phyloP scores from a whole-genome alignment of 2,113 vertebrate species.

The Chascanopsetta lugubris region DNA sequence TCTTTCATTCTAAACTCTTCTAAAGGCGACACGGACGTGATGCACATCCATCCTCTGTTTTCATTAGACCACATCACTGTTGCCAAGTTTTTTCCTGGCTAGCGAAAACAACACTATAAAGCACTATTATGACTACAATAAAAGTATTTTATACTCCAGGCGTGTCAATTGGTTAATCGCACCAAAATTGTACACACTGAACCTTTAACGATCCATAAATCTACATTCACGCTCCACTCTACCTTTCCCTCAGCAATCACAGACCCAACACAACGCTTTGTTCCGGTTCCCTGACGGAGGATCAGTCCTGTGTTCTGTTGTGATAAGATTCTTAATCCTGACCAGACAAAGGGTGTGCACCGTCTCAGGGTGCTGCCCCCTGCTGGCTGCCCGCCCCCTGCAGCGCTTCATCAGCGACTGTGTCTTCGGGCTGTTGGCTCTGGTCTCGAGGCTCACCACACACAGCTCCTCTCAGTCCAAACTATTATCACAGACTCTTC shows the following conservation, averaged over 20 bases:
- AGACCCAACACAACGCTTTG: slow-evolving; percentile 29
- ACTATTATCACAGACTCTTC: slow-evolving; percentile 60
- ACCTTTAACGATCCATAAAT: too few relatives aligned
- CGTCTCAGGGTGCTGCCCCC: slow-evolving; percentile 60
- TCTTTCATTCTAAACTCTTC: neutral
- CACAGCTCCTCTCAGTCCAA: slow-evolving; percentile 54
- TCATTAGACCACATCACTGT: too few relatives aligned
- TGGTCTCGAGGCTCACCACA: slow-evolving; percentile 62
- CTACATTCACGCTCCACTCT: neutral
- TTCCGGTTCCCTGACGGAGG: slow-evolving; percentile 38
- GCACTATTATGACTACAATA: too few relatives aligned
- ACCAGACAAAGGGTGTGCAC: slow-evolving; percentile 65
- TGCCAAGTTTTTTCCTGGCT: too few relatives aligned
- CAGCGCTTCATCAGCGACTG: slow-evolving; percentile 58
- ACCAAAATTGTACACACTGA: too few relatives aligned
- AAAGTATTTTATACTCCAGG: too few relatives aligned
- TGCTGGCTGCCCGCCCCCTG: too few relatives aligned
- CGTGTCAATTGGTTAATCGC: too few relatives aligned
- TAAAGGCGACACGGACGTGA: too few relatives aligned
- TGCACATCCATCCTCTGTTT: too few relatives aligned
- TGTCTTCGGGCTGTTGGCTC: slow-evolving; percentile 43
- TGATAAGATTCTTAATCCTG: slow-evolving; percentile 75
- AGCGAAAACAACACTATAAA: too few relatives aligned
- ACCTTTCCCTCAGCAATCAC: neutral
- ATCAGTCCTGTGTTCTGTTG: slow-evolving; percentile 71